phyloP scores from a whole-genome alignment of 2,113 vertebrate genomes.

The Cyanoderma ruficeps region DNA sequence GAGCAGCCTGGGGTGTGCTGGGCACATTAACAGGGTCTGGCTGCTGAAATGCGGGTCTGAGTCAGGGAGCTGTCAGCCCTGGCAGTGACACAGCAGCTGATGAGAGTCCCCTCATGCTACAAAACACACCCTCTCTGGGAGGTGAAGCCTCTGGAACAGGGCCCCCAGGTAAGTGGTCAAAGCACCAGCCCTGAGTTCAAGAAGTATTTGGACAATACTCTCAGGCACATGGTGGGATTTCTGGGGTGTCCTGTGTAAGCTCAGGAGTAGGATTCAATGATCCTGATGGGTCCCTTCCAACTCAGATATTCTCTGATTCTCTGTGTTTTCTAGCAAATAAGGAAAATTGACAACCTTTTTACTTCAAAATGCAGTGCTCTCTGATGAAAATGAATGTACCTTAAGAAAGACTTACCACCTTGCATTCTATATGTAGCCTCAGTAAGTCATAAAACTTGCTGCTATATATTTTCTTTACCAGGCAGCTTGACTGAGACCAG shows the following conservation, averaged over 20 bases:
- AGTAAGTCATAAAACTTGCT: neutral
- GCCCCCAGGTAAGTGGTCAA: neutral
- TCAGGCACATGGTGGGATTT: neutral
- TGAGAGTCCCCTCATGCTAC: neutral
- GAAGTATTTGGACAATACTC: neutral
- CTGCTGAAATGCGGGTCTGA: neutral
- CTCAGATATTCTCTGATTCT: neutral
- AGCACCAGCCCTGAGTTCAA: neutral
- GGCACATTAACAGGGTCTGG: neutral
- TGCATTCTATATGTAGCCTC: neutral
- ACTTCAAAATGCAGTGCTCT: neutral
- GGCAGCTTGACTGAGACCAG: neutral
- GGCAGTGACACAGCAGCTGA: neutral
- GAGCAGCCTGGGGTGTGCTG: neutral
- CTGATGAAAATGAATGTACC: neutral
- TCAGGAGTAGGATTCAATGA: neutral
- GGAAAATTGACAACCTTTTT: neutral
- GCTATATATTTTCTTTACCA: constrained; percentile 1
- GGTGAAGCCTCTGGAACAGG: neutral
- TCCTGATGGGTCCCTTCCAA: neutral
- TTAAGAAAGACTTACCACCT: neutral
- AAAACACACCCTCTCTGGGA: neutral
- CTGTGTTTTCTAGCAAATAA: neutral
- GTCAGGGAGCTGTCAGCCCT: neutral
- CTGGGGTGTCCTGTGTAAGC: neutral